Evolutionary conservation across 2,113 vertebrate genomes (phyloP).

Genomic region (Anoplopoma fimbria): DNA sequence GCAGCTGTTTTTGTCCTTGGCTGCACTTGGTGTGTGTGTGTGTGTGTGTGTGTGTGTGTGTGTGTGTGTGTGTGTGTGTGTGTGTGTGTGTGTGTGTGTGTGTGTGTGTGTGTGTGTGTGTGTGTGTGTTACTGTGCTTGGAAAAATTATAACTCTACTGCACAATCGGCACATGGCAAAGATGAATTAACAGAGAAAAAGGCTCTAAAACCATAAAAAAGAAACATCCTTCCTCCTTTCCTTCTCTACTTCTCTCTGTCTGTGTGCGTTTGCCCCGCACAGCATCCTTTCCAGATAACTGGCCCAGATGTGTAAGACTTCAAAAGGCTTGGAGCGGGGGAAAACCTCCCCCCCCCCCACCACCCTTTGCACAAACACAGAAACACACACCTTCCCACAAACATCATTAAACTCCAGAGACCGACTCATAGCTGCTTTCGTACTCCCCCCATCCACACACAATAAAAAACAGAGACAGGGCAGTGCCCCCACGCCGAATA

Average conservation of each 20-base stretch:
- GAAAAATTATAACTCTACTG: constrained; percentile 38
- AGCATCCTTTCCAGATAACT: constrained; percentile 74
- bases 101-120: constrained; percentile 41
- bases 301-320: constrained; percentile 80
- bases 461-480: constrained; percentile 79
- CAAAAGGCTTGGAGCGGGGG: constrained; percentile 71
- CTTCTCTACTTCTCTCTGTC: constrained; percentile 36
- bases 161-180: constrained; percentile 42
- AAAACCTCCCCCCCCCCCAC: constrained; percentile 59
- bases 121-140: constrained; percentile 20
- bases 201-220: constrained; percentile 42
- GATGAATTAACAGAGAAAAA: constrained; percentile 52
- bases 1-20: constrained; percentile 74
- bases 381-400: constrained; percentile 78
- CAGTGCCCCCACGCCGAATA: constrained; percentile 74
- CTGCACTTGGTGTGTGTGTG: constrained; percentile 38
- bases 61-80: constrained; percentile 42
- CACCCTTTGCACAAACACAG: constrained; percentile 63
- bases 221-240: constrained; percentile 1
- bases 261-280: constrained; percentile 51
- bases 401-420: constrained; percentile 82
- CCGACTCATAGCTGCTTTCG: constrained; percentile 66
- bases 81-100: constrained; percentile 41
- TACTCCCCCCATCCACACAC: constrained; percentile 60
- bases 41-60: constrained; percentile 35